Evolutionary conservation across 1,140 invertebrate species (phyloP).

Genomic region (Andrena cerasifolii): DNA sequence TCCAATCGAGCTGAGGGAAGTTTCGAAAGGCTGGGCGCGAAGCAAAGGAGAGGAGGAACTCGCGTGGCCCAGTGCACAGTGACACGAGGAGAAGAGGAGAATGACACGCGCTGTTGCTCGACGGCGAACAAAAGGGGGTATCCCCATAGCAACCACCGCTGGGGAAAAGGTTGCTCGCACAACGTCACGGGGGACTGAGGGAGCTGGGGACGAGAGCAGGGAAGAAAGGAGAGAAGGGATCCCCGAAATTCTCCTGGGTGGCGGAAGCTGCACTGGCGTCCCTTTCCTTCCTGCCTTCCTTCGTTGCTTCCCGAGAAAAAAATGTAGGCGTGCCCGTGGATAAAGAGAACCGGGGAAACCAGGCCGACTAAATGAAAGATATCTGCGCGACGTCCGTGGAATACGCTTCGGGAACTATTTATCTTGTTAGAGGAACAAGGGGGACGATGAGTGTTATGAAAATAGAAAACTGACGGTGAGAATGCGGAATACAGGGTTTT

Average conservation of each 20-base stretch:
- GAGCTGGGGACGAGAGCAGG: neutral
- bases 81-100: too few relatives aligned
- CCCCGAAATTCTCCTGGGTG: neutral
- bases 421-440: neutral
- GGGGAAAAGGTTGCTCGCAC: constrained; percentile 10
- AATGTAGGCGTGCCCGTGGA: constrained; percentile 20
- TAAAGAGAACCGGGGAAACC: neutral
- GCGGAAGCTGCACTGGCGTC: too few relatives aligned
- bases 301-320: neutral
- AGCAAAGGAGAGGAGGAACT: constrained; percentile 1
- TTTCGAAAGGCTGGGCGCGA: constrained; percentile 15
- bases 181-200: neutral
- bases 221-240: neutral
- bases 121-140: constrained; percentile 39
- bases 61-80: too few relatives aligned
- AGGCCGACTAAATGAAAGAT: constrained; percentile 1
- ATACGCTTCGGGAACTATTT: constrained; percentile 29
- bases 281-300: neutral
- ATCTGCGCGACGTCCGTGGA: neutral
- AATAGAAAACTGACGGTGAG: neutral
- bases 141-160: constrained; percentile 61
- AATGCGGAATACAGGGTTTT: neutral
- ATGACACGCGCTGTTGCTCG: constrained; percentile 41
- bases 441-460: neutral
- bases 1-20: too few relatives aligned